Evolutionary conservation across 2,888 invertebrate genomes (phyloP).

Genomic region (Lasioglossum zephyrum): DNA sequence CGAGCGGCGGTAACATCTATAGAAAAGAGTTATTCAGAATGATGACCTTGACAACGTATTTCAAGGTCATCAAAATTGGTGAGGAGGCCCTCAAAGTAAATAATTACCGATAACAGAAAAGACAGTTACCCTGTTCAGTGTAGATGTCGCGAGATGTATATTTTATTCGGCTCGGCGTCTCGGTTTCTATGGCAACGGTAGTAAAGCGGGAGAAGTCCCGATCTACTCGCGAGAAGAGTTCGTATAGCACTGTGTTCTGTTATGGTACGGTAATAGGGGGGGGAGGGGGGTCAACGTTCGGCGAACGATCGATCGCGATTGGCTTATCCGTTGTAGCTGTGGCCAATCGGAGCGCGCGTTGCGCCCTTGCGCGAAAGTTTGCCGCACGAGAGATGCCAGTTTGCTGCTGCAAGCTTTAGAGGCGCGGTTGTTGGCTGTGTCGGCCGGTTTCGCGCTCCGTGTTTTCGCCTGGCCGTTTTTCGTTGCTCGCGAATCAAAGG

Average conservation of each 20-base stretch:
- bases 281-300: constrained; percentile 70
- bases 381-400: constrained; percentile 63
- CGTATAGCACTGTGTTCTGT: constrained; percentile 29
- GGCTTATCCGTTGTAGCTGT: constrained; percentile 49
- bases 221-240: not conserved
- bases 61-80: too few species aligned
- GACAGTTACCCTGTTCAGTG: not conserved
- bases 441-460: constrained; percentile 33
- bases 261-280: constrained; percentile 10
- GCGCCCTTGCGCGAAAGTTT: constrained; percentile 62
- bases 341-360: constrained; percentile 61
- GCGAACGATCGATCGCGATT: constrained; percentile 72
- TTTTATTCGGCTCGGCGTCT: not conserved
- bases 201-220: too few species aligned
- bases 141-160: not conserved
- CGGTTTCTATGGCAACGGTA: not conserved
- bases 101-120: not conserved
- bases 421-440: constrained; percentile 55
- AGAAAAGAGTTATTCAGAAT: too few species aligned
- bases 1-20: too few species aligned
- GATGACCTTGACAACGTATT: too few species aligned
- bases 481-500: constrained; percentile 15
- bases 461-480: constrained; percentile 30
- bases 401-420: constrained; percentile 65
- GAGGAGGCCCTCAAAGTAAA: too few species aligned